phyloP scores from a whole-genome alignment of 1,140 invertebrate species.

The Euschistus heros region DNA sequence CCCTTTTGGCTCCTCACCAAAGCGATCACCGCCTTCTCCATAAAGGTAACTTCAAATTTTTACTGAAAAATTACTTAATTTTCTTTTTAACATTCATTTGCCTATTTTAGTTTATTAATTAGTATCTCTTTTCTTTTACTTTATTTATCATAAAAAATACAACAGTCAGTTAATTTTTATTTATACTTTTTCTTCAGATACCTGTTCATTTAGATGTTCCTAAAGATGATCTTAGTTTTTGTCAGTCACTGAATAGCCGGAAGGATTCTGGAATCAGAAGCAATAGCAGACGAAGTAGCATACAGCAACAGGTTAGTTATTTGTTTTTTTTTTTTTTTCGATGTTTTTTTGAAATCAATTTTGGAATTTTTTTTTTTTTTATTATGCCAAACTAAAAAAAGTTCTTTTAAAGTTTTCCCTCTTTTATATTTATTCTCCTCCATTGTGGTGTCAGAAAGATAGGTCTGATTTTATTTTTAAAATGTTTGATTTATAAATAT shows the following conservation, averaged over 20 bases:
- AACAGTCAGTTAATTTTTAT: not conserved
- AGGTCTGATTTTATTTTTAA: too few species aligned
- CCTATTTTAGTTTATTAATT: too few species aligned
- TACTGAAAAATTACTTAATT: too few species aligned
- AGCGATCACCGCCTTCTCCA: not conserved
- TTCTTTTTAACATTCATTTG: not conserved
- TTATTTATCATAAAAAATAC: too few species aligned
- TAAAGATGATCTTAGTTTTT: constrained; percentile 52
- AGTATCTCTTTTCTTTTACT: too few species aligned
- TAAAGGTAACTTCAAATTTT: not conserved
- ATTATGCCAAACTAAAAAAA: too few species aligned
- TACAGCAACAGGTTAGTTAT: constrained; percentile 63
- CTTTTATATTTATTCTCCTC: too few species aligned
- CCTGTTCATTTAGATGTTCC: constrained; percentile 23
- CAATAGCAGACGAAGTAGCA: constrained; percentile 69
- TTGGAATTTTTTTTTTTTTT: too few species aligned
- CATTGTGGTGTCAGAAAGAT: too few species aligned
- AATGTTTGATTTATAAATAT: too few species aligned
- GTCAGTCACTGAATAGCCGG: constrained; percentile 63
- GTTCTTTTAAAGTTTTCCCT: too few species aligned
- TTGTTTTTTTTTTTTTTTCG: constrained; percentile 10
- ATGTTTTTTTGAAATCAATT: too few species aligned
- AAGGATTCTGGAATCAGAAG: constrained; percentile 81
- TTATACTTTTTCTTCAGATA: constrained; percentile 12
- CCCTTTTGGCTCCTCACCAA: not conserved